Conservation (phyloP, 2,797 vertebrate species). For the Enteromius afrohamiltoni region DNA sequence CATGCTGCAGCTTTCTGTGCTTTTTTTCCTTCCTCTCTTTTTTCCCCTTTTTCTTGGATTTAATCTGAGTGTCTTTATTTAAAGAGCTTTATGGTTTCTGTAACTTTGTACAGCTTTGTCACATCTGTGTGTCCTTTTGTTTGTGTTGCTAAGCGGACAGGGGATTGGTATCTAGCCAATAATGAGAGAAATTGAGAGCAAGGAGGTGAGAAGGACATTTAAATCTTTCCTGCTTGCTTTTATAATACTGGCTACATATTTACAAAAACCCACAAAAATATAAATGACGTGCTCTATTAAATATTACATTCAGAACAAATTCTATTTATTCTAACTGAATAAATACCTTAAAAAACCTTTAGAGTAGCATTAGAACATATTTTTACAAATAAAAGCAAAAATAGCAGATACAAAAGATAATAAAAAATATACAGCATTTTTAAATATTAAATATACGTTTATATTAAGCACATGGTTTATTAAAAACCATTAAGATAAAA, state of each 20-base stretch:
- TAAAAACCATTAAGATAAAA: slow-evolving; percentile 4
- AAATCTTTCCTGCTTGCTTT: neutral
- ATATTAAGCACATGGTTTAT: slow-evolving; percentile 2
- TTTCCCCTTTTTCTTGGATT: slow-evolving; percentile 24
- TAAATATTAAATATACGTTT: neutral
- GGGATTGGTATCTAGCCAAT: slow-evolving; percentile 37
- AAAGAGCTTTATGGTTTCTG: slow-evolving; percentile 21
- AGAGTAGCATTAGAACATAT: neutral
- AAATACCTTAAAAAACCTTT: neutral
- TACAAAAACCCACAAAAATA: neutral
- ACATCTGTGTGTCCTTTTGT: slow-evolving; percentile 29
- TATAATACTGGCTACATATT: neutral
- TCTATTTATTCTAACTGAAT: neutral
- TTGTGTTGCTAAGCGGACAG: slow-evolving; percentile 39
- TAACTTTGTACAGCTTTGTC: slow-evolving; percentile 25
- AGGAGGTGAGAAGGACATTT: slow-evolving; percentile 23
- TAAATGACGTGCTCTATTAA: neutral
- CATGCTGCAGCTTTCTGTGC: slow-evolving; percentile 19
- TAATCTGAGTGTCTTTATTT: slow-evolving; percentile 4
- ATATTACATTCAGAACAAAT: neutral
- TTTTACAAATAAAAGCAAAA: neutral
- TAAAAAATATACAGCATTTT: neutral
- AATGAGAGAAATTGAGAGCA: slow-evolving; percentile 23
- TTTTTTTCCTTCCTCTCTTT: neutral
- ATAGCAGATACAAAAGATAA: neutral